Evolutionary conservation across 2,113 vertebrate species (phyloP), one percentile per base, ranked within the genome.

Genomic region (Azemiops feae): DNA sequence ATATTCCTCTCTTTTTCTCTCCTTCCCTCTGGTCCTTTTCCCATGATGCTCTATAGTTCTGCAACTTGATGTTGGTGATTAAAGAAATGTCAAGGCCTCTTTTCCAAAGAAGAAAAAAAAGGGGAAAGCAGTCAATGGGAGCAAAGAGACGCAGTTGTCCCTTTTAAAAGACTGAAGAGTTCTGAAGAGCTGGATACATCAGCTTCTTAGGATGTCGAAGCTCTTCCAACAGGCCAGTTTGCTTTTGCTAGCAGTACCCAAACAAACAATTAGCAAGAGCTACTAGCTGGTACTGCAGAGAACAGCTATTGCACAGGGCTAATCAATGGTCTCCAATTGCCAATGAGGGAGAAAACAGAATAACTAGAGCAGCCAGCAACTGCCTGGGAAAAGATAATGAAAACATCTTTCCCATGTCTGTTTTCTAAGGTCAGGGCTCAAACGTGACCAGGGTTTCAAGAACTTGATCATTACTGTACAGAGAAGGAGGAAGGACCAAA

Each of bases 61-160:
- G n/a, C 20, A 18, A 89, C 89, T 91, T 91, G 92, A 88, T 81
- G 58, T 74, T 14, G 4, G 58, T 88, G 50, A 93, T 91, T 69
- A 93, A 89, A 91, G 85, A 91, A 91, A 91, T 91, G 89, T 88
- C 86, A 74, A 16, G 22, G 86, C 58, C 34, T 74, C 25, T n/a
- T 30, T 85, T 57, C 39, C 50, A 87, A 43, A 53, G 64, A 55
- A 85, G 50, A 25, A 89, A 43, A 53, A 90, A 90, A 45, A 54
- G 25, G 39, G n/a, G 16, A 54, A 93, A 93, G 88, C 57, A 2
- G 53, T 43, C 7, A 30, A 81, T 43, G 45, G 8, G 25, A 91
- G 74, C 27, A 18, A 30, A 92, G 47, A 18, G 34, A 39, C 30
- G n/a, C 39, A n/a, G 54, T 12, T 60, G 4, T n/a, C 54, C 4